Percentiles rank a stretch among this genome's conserved stretches.
phyloP scores from a whole-genome alignment of 2,113 vertebrate genomes.

The Sterrhoptilus dennistouni region DNA sequence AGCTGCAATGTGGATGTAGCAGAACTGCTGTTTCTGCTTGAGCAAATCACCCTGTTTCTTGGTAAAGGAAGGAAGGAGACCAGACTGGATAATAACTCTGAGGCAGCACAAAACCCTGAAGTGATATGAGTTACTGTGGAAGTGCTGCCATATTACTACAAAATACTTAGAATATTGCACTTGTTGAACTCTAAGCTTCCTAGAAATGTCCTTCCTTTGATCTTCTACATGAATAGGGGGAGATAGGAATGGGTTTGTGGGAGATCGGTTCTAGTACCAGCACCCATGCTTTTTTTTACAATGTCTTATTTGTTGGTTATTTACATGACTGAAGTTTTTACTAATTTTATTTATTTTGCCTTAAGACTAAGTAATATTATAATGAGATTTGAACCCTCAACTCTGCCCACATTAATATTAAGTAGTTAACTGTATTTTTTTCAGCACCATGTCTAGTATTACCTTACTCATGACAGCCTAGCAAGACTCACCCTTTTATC shows the following conservation, averaged over 20 bases:
- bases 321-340: background rate
- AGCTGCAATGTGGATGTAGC: background rate
- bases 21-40: background rate
- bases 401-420: rapidly evolving
- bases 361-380: background rate
- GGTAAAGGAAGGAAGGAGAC: background rate
- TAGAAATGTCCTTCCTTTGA: background rate
- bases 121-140: background rate
- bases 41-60: background rate
- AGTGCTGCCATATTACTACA: background rate
- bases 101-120: background rate
- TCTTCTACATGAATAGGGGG: background rate
- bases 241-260: background rate
- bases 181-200: background rate
- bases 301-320: background rate
- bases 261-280: background rate
- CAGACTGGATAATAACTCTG: background rate
- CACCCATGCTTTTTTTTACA: rapidly evolving
- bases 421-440: background rate
- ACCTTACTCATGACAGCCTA: background rate
- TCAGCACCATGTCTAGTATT: background rate
- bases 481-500: background rate
- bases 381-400: background rate
- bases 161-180: background rate
- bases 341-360: background rate